Conservation (phyloP, 2,888 invertebrate genomes). For the Galerucella pusilla region DNA sequence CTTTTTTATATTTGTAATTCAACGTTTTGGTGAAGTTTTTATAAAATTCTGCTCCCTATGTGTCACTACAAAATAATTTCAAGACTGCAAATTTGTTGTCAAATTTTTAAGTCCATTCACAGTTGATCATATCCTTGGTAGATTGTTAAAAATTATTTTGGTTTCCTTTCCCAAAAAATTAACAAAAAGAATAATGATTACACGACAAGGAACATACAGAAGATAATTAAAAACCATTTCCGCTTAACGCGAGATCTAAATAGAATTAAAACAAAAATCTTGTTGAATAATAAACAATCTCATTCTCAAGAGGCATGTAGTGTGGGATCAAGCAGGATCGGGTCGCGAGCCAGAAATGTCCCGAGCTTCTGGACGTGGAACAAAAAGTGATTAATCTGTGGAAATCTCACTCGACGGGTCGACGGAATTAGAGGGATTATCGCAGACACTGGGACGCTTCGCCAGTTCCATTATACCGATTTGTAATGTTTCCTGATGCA, state of each 20-base stretch:
- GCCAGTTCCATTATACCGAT: slow-evolving; percentile 53
- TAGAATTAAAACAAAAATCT: slow-evolving; percentile 22
- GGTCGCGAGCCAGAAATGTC: slow-evolving; percentile 8
- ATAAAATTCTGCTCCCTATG: too few relatives aligned
- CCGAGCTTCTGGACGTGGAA: slow-evolving; percentile 25
- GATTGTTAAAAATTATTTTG: too few relatives aligned
- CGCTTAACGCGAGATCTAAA: not conserved
- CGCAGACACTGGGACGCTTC: slow-evolving; percentile 51
- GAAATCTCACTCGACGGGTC: slow-evolving; percentile 53
- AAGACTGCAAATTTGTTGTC: too few relatives aligned
- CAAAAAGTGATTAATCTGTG: slow-evolving; percentile 54
- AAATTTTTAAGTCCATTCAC: too few relatives aligned
- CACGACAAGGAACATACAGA: too few relatives aligned
- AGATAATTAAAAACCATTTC: not conserved
- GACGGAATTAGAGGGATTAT: slow-evolving; percentile 52
- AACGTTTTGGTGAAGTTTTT: too few relatives aligned
- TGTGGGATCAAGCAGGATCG: slow-evolving; percentile 18
- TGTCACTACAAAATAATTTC: too few relatives aligned
- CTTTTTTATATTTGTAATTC: too few relatives aligned
- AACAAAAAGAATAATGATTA: too few relatives aligned
- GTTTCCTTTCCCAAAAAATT: too few relatives aligned
- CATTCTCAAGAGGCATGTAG: slow-evolving; percentile 32
- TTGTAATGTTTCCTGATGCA: slow-evolving; percentile 53
- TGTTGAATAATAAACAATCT: slow-evolving; percentile 28
- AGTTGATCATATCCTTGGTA: too few relatives aligned